Percentiles rank a stretch among this genome's conserved stretches.
These are phyloP conservation scores for Synanthedon myopaeformis DNA, from an alignment of 2,888 invertebrate species.

Conservation along the genomic window DNA sequence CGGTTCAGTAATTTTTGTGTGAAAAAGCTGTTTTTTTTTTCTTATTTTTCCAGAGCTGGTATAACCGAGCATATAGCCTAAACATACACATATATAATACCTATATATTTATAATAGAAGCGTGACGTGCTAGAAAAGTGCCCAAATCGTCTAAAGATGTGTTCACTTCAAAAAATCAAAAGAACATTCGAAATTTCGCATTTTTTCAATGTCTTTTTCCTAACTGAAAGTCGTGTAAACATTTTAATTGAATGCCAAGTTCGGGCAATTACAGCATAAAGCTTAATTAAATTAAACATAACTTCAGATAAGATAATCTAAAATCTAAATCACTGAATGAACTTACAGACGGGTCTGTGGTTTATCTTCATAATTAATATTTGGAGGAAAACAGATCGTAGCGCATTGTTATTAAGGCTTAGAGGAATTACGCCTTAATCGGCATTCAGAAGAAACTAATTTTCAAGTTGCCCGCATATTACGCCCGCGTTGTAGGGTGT, in stretches of 20 bases:
- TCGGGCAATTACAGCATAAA: not conserved
- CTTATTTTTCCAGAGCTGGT: not conserved
- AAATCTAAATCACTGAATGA: conserved; percentile 2
- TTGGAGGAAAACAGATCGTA: conserved; percentile 10
- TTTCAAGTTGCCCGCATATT: conserved; percentile 32
- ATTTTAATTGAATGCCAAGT: not conserved
- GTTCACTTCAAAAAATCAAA: too few relatives aligned
- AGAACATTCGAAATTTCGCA: too few relatives aligned
- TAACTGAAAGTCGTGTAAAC: too few relatives aligned
- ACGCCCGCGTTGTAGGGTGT: conserved; percentile 9
- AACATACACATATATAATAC: too few relatives aligned
- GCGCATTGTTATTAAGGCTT: conserved; percentile 4
- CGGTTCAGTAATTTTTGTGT: too few relatives aligned
- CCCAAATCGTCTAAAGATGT: too few relatives aligned
- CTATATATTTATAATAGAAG: too few relatives aligned
- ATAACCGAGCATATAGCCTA: too few relatives aligned
- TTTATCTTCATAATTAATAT: not conserved
- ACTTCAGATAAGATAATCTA: conserved; percentile 1
- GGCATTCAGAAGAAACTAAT: conserved; percentile 19
- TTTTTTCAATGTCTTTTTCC: too few relatives aligned
- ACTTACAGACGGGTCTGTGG: not conserved
- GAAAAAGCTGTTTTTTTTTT: too few relatives aligned
- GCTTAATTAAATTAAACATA: conserved; percentile 1
- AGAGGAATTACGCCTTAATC: not conserved
- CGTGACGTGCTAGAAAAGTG: too few relatives aligned